Percentiles rank a stretch among this genome's conserved stretches.
Evolutionary conservation across 2,888 invertebrate species (phyloP).

Genomic region (Caenorhabditis auriculariae): DNA sequence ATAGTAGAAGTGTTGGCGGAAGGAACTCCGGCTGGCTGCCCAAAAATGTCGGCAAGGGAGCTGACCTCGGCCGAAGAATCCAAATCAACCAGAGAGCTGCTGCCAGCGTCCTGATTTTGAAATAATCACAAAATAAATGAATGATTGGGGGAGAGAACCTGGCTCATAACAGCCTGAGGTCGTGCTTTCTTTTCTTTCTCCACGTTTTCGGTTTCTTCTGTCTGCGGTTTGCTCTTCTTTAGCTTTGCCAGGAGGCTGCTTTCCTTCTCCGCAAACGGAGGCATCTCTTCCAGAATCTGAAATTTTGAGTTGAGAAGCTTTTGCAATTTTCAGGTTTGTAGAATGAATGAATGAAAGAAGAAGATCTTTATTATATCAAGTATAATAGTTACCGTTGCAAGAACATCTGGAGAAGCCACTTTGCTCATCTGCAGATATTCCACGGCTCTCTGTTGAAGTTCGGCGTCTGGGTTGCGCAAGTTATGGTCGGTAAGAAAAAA

Average conservation of each 20-base stretch:
- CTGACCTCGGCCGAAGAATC: conserved; percentile 10
- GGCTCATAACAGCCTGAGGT: conserved; percentile 40
- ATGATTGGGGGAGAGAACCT: background rate
- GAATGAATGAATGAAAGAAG: background rate
- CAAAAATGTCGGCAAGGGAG: conserved; percentile 16
- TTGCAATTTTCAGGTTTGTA: background rate
- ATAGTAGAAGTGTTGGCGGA: conserved; percentile 16
- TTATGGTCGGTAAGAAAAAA: conserved; percentile 77
- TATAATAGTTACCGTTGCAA: conserved; percentile 67
- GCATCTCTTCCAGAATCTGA: conserved; percentile 88
- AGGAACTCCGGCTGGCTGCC: conserved; percentile 13
- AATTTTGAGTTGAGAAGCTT: no score
- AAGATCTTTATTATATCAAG: conserved; percentile 4
- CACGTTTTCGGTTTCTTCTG: conserved; percentile 73
- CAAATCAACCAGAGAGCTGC: conserved; percentile 30
- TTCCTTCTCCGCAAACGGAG: conserved; percentile 90
- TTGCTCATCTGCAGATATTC: conserved; percentile 95
- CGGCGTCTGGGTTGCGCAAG: conserved; percentile 93
- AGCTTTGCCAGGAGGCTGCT: conserved; percentile 94
- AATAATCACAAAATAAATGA: background rate
- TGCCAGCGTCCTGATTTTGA: conserved; percentile 11
- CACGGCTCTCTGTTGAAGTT: conserved; percentile 94
- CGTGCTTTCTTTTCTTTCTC: conserved; percentile 61
- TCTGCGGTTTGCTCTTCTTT: conserved; percentile 95
- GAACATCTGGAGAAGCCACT: conserved; percentile 91